Base-by-base conservation (phyloP, 2,113 vertebrate species). In the Triplophysa dalaica region DNA sequence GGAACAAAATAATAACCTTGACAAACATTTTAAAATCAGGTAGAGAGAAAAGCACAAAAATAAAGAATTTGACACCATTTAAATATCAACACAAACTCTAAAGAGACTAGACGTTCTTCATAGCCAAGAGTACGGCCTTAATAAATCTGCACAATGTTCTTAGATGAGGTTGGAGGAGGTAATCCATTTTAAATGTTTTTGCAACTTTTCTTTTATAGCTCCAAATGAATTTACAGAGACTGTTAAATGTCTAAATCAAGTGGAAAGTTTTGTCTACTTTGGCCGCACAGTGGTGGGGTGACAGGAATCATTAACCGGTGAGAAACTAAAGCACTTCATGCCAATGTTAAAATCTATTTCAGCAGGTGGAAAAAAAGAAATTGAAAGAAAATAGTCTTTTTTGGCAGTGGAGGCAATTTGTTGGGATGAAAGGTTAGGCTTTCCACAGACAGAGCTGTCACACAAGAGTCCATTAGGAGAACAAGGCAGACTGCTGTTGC, bases 401-500 rank as follows among this genome's bases (percentile, higher is more conserved):
- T 77, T 61, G 52, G 70, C 54, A 41, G 21, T 65, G 33, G 43
- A 60, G 78, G 77, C 69, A 77, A 82, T 77, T 75, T 75, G 62
- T 82, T 62, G 81, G 72, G 43, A 33, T 77, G 75, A 70, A 89
- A 87, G 83, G 83, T 86, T 79, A 84, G 63, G 52, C 33, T 58
- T 79, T 81, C 22, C n/a, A 41, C 67, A 38, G 21, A 45, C 38
- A 82, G 16, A 38, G 67, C 61, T 33, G 60, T 61, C 66, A 56
- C 29, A 63, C 48, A 56, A 10, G 22, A 79, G 43, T 72, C 41
- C 58, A 63, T 79, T 72, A 58, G 52, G 21, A 1, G 29, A 22
- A 21, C 69, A 58, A 56, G 69, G 56, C 68, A 33, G 24, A 4
- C 8, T 26, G 7, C 10, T 26, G 41, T 19, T 24, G 21, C 68